Evolutionary conservation across 2,888 invertebrate species (phyloP), one percentile per base, ranked within the genome.

Genomic region (Teleogryllus oceanicus): DNA sequence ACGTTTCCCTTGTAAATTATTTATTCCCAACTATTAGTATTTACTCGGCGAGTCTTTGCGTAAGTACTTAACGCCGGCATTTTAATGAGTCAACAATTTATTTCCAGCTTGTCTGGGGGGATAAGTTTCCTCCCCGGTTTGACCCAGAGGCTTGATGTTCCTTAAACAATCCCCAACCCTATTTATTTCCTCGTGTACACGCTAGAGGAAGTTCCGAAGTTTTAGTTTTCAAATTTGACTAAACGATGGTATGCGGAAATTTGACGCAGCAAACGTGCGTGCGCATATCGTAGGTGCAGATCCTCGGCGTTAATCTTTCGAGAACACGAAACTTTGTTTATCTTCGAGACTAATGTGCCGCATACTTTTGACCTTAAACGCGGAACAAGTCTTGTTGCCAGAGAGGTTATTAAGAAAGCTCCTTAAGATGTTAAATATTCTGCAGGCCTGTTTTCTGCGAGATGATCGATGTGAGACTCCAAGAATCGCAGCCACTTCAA

Each of bases 321-420:
- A 62, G 62, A 62, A 62, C n/a, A 62, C 62, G 62, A 62, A 62
- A 62, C 62, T 62, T 62, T 62, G 62, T 62, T 62, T 62, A 62
- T 62, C 62, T 62, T 62, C n/a, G 62, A 12, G n/a, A 62, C 62
- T 62, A 62, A 62, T 62, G 62, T 62, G 62, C 62, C 13, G 62
- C 62, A n/a, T 62, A 62, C 62, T 62, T 62, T 62, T 62, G 62
- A 62, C 62, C 62, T 62, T 62, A 0, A 18, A n/a, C n/a, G 62
- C 62, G 16, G 62, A n/a, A n/a, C 16, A 62, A 62, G n/a, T 62
- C 62, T 62, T n/a, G 62, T 37, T 62, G 62, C 62, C 62, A 62
- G 62, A 62, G 62, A 62, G n/a, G 62, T 62, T 62, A 62, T 62
- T 62, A 62, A 62, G 62, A 62, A 62, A 62, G 62, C 62, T 62